Evolutionary conservation across 2,888 invertebrate species (phyloP).

Genomic region (Pandemis cinnamomeana): DNA sequence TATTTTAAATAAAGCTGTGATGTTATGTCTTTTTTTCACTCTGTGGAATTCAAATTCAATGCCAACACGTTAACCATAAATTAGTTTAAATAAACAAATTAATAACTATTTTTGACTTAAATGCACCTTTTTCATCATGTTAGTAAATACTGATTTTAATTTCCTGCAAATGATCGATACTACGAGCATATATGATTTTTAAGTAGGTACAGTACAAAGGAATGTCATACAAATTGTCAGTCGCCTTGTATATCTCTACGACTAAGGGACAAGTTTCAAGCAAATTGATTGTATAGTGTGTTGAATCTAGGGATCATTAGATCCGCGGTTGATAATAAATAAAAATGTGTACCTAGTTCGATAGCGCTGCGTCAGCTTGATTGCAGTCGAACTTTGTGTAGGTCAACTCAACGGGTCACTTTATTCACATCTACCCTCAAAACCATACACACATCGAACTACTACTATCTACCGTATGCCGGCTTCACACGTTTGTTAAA

Average conservation of each 20-base stretch:
- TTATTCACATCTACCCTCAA: not conserved
- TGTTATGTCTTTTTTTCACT: too few relatives aligned
- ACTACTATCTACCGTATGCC: not conserved
- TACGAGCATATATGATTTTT: too few relatives aligned
- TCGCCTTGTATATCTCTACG: not conserved
- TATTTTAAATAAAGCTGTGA: too few relatives aligned
- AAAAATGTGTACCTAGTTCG: not conserved
- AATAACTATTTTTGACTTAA: too few relatives aligned
- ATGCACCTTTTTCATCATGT: too few relatives aligned
- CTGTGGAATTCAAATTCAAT: too few relatives aligned
- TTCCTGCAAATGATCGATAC: too few relatives aligned
- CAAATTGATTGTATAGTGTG: not conserved
- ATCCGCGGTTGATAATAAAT: not conserved
- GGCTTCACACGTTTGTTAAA: too few relatives aligned
- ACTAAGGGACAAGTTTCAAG: not conserved
- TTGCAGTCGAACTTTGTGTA: not conserved
- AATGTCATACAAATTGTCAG: not conserved
- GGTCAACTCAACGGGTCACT: not conserved
- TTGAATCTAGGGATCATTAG: constrained; percentile 10
- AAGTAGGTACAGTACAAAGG: too few relatives aligned
- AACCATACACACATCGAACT: not conserved
- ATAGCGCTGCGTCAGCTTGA: not conserved
- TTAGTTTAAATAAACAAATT: too few relatives aligned
- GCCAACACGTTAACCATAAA: too few relatives aligned
- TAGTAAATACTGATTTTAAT: too few relatives aligned